These are phyloP conservation scores for Hemiscyllium ocellatum DNA, from an alignment of 2,113 vertebrate species.

Conservation along the genomic window DNA sequence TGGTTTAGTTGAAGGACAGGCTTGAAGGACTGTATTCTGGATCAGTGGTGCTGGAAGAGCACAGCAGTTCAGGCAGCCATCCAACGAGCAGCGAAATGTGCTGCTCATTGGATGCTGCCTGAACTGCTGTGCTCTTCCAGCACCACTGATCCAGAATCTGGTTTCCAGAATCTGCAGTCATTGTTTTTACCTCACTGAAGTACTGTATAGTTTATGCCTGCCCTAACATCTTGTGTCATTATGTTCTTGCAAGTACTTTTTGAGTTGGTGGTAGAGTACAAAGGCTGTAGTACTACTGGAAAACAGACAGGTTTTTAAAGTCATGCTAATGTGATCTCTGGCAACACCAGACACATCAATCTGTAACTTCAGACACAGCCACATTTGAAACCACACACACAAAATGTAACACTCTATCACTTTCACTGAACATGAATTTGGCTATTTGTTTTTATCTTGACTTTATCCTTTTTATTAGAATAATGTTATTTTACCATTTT, in stretches of 20 bases:
- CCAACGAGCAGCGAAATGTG: too few species aligned
- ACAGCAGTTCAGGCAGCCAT: too few species aligned
- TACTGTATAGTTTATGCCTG: too few species aligned
- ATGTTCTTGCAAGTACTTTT: background rate
- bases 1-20: too few species aligned
- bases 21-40: too few species aligned
- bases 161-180: too few species aligned
- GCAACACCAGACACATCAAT: background rate
- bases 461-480: background rate
- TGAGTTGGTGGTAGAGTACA: background rate
- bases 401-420: background rate
- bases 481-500: slow-evolving; percentile 11
- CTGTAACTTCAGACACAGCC: background rate
- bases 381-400: background rate
- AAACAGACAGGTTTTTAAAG: background rate
- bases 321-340: background rate
- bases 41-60: too few species aligned
- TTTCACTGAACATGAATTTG: background rate
- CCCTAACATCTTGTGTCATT: too few species aligned
- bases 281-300: background rate
- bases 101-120: too few species aligned
- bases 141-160: too few species aligned
- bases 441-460: background rate
- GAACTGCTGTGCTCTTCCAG: too few species aligned
- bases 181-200: too few species aligned